Evolutionary conservation across 2,888 invertebrate species (phyloP).

Genomic region (Tetramorium bicarinatum): DNA sequence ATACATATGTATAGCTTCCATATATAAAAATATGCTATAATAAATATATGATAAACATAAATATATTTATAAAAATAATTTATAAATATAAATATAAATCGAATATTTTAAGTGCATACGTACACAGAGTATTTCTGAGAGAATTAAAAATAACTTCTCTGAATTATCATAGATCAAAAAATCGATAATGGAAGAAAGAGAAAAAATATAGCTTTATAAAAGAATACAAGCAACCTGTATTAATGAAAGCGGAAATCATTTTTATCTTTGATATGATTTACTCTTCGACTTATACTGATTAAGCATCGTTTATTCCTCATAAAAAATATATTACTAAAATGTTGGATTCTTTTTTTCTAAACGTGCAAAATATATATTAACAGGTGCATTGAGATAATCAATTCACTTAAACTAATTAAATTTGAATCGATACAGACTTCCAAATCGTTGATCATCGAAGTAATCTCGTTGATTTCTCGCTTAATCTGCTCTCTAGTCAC

Average conservation of each 20-base stretch:
- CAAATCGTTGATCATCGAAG: conserved; percentile 85
- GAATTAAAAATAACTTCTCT: background rate
- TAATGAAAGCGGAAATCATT: background rate
- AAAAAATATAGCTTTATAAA: background rate
- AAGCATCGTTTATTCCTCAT: background rate
- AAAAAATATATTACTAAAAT: background rate
- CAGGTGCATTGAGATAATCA: background rate
- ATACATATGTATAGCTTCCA: no score
- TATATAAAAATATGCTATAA: no score
- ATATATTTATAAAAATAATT: no score
- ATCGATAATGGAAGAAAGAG: background rate
- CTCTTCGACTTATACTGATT: background rate
- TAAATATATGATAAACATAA: no score
- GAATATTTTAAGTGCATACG: background rate
- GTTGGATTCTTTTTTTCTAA: background rate
- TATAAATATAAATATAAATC: no score
- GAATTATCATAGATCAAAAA: background rate
- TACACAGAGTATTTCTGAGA: background rate
- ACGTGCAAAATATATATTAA: background rate
- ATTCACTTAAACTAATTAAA: background rate
- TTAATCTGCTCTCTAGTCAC: conserved; percentile 86
- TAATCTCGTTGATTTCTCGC: conserved; percentile 85
- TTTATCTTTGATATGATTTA: background rate
- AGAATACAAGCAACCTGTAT: background rate
- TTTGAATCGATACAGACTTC: conserved; percentile 79